Evolutionary conservation across 2,888 invertebrate species (phyloP), one percentile per base, ranked within the genome.

Genomic region (Oligia fasciuncula): DNA sequence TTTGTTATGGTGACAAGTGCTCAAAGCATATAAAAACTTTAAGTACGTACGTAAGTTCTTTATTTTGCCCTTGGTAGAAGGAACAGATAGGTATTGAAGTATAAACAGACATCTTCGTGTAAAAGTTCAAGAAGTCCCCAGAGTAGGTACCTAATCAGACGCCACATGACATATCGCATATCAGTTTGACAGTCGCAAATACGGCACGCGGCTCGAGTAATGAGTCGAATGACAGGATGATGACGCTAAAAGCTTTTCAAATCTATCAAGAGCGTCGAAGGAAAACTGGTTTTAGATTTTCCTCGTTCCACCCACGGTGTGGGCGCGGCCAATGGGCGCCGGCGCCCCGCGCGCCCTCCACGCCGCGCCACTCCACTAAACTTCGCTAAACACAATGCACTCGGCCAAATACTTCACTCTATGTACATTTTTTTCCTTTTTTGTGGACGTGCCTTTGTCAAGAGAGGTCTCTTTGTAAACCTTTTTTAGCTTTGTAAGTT

Each of bases 161-260:
- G 93, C 93, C 91, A 87, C 85, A 87, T 91, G 93, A 92, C 91
- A 88, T 85, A 89, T 91, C 88, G 90, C 90, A 87, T 91, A 88
- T 92, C 91, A 78, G 72, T 79, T 69, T 92, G 90, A 90, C 91
- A 91, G 91, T 89, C 89, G 89, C 87, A 91, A 91, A 93, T 89
- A 89, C 92, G 89, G 87, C 89, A 89, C 88, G 89, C 89, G 89
- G 87, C 90, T 89, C 85, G 85, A 90, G 90, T 93, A 93, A 94
- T 94, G 91, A 94, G 90, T 87, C 91, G 90, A 91, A 91, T 93
- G 95, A 95, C 94, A 94, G 91, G 90, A 86, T 92, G 91, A 93
- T 94, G 94, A 94, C 93, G 95, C 93, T 96, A 96, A 96, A 96
- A 96, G 96, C 95, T 96, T 96, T 96, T 94, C 92, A 93, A 93